A percentile compares a stretch with the other conserved stretches of the same genome.
Evolutionary conservation across 1,140 invertebrate species (phyloP).

Genomic region (Neotoxoptera formosana): DNA sequence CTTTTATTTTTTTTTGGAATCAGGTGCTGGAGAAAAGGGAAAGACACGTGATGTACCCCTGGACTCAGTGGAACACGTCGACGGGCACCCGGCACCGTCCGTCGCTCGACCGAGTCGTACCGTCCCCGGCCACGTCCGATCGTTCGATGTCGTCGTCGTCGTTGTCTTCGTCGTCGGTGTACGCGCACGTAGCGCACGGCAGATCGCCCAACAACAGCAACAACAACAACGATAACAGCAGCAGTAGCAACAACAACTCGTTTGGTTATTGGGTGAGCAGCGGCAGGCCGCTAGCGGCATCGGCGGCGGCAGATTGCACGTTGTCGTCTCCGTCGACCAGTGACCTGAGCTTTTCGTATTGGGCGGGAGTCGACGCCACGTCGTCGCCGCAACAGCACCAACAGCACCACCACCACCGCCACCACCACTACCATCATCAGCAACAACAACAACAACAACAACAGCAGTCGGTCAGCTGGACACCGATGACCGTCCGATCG

Average conservation of each 20-base stretch:
- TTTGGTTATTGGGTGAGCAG: not conserved
- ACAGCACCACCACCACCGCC: not conserved
- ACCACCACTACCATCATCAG: not conserved
- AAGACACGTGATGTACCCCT: not conserved
- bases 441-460: not conserved
- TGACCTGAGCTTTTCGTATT: not conserved
- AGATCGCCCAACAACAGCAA: not conserved
- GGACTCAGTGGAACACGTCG: constrained; percentile 20
- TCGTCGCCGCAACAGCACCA: not conserved
- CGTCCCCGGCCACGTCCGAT: not conserved
- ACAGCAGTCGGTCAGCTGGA: not conserved
- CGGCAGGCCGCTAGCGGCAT: not conserved
- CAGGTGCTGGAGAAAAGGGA: not conserved
- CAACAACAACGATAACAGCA: not conserved
- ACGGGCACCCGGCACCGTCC: not conserved
- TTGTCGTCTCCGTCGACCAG: not conserved
- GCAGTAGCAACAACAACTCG: not conserved
- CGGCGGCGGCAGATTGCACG: not conserved
- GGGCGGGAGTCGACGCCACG: not conserved
- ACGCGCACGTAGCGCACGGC: not conserved
- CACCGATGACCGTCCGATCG: not conserved
- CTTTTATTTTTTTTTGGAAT: not conserved
- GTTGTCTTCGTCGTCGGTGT: not conserved
- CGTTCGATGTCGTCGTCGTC: not conserved
- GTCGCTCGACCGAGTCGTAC: not conserved